These are phyloP conservation scores for Drosophila suboccidentalis DNA, from an alignment of 2,888 invertebrate species.

Conservation along the genomic window DNA sequence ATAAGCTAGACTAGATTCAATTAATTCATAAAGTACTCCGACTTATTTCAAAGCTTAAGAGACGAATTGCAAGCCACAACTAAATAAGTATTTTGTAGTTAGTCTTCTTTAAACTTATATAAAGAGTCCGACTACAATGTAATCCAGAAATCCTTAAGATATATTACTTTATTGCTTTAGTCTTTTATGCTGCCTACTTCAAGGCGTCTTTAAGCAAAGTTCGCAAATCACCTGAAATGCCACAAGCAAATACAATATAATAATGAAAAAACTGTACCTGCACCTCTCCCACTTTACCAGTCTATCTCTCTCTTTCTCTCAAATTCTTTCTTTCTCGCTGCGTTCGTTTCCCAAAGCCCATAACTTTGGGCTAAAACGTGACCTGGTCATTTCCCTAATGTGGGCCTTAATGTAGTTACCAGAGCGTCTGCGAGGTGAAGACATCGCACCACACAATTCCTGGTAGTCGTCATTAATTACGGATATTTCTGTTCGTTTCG, in stretches of 20 bases:
- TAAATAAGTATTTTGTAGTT: too few relatives aligned
- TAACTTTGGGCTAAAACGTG: constrained; percentile 23
- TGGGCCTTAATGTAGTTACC: constrained; percentile 40
- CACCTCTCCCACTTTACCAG: background rate
- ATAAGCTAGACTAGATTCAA: too few relatives aligned
- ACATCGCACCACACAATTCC: constrained; percentile 11
- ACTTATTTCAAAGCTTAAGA: too few relatives aligned
- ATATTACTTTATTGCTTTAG: background rate
- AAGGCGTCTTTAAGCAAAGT: constrained; percentile 10
- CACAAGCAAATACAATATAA: background rate
- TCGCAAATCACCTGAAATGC: constrained; percentile 7
- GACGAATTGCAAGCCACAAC: too few relatives aligned
- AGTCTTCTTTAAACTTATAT: too few relatives aligned
- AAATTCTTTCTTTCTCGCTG: background rate
- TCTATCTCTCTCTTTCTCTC: too few relatives aligned
- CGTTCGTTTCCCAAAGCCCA: constrained; percentile 15
- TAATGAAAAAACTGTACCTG: constrained; percentile 11
- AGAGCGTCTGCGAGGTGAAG: constrained; percentile 1
- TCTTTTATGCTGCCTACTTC: constrained; percentile 6
- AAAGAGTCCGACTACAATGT: background rate
- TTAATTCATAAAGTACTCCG: too few relatives aligned
- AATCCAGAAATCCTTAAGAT: background rate
- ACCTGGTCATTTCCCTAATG: constrained; percentile 46
- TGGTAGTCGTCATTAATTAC: constrained; percentile 64
- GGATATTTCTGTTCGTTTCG: constrained; percentile 26